These are phyloP conservation scores for Amphimallon solstitiale DNA, from an alignment of 2,888 invertebrate genomes.

Conservation along the genomic window DNA sequence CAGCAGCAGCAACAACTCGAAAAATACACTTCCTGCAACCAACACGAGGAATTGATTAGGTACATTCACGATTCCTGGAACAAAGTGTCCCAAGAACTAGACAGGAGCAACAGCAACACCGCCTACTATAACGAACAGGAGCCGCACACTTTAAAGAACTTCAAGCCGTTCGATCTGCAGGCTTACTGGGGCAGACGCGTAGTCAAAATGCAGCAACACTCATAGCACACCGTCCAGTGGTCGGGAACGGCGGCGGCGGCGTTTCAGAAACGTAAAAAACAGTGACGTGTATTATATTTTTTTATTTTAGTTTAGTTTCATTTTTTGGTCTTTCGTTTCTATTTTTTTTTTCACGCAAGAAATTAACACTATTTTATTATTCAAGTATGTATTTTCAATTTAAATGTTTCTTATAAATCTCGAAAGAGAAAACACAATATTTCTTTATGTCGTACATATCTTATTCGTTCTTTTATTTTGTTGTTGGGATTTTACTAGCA, in stretches of 20 bases:
- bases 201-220: slow-evolving; percentile 71
- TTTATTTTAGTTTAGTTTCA: too few relatives aligned
- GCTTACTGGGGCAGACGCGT: slow-evolving; percentile 79
- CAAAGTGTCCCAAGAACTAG: slow-evolving; percentile 65
- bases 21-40: slow-evolving; percentile 57
- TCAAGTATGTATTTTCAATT: too few relatives aligned
- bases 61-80: slow-evolving; percentile 83
- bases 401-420: too few relatives aligned
- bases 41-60: slow-evolving; percentile 82
- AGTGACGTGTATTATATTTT: not conserved
- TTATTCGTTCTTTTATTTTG: too few relatives aligned
- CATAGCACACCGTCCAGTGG: slow-evolving; percentile 51
- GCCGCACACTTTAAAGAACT: slow-evolving; percentile 70
- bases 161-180: slow-evolving; percentile 82
- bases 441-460: too few relatives aligned
- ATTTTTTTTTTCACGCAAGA: too few relatives aligned
- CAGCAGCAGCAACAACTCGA: slow-evolving; percentile 37
- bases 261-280: not conserved
- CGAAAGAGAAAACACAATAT: too few relatives aligned
- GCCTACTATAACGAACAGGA: slow-evolving; percentile 74
- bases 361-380: too few relatives aligned
- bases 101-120: slow-evolving; percentile 61
- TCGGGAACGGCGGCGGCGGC: not conserved
- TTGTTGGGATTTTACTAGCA: too few relatives aligned
- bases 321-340: too few relatives aligned